A percentile compares a stretch with the other conserved stretches of the same genome.
These are phyloP conservation scores for Corythaeola cristata DNA, from an alignment of 2,113 vertebrate genomes.

Conservation along the genomic window DNA sequence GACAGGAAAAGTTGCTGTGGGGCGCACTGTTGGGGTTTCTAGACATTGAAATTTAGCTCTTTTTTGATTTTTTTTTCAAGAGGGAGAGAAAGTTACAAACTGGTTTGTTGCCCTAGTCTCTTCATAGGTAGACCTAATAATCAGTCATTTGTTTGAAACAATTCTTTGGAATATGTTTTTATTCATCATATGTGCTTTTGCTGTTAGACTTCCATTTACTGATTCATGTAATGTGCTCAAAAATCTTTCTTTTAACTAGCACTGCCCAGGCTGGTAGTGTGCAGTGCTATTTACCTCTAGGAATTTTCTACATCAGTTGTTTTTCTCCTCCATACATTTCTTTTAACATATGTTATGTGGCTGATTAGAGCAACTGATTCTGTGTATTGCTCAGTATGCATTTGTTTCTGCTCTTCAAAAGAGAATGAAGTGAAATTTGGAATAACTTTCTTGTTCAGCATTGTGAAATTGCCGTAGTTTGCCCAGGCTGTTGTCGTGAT, in stretches of 20 bases:
- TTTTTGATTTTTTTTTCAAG: neutral
- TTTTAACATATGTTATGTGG: neutral
- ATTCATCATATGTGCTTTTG: neutral
- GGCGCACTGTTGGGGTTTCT: neutral
- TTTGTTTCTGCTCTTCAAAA: neutral
- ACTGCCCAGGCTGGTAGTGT: neutral
- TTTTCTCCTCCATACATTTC: neutral
- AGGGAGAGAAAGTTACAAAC: neutral
- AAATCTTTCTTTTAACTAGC: neutral
- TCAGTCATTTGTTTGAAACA: neutral
- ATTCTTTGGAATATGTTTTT: neutral
- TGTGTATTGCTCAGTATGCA: neutral
- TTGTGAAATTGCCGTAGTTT: neutral
- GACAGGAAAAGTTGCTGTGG: neutral
- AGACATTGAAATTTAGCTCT: neutral
- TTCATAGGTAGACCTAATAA: neutral
- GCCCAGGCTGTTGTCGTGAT: neutral
- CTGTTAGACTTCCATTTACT: neutral
- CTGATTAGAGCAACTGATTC: neutral
- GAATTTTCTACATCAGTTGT: neutral
- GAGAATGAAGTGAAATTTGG: neutral
- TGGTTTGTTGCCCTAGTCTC: neutral
- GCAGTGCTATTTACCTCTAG: neutral
- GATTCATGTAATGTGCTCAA: neutral
- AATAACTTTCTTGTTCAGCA: neutral